Evolutionary conservation across 2,888 invertebrate species (phyloP).

Genomic region (Latrodectus hesperus): DNA sequence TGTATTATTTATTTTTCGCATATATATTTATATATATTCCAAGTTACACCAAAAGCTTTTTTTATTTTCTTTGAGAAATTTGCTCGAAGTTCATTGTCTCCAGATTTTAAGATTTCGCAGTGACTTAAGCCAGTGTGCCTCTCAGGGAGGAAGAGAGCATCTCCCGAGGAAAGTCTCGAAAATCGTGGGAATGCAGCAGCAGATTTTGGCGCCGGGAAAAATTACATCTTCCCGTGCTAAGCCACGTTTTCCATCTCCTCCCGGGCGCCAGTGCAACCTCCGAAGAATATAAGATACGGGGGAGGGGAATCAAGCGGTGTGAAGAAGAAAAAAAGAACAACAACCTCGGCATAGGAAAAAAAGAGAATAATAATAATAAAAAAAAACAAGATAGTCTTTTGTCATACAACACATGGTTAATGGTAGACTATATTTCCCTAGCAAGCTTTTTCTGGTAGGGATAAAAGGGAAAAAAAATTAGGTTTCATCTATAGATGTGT

Average conservation of each 20-base stretch:
- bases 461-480: too few species aligned
- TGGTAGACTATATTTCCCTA: neutral
- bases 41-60: too few species aligned
- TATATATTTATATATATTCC: too few species aligned
- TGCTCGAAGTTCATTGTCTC: too few species aligned
- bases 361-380: neutral
- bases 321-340: constrained; percentile 6
- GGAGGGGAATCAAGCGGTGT: neutral
- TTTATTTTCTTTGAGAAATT: too few species aligned
- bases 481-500: too few species aligned
- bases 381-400: neutral
- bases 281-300: constrained; percentile 13
- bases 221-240: constrained; percentile 47
- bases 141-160: neutral
- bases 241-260: constrained; percentile 18
- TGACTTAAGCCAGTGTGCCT: constrained; percentile 33
- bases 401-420: neutral
- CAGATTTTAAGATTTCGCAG: too few species aligned
- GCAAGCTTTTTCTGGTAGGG: too few species aligned
- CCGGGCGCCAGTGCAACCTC: constrained; percentile 6
- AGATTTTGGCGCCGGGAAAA: constrained; percentile 68
- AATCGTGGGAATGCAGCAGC: constrained; percentile 66
- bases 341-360: constrained; percentile 18
- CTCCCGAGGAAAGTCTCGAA: constrained; percentile 22
- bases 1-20: too few species aligned